phyloP scores from a whole-genome alignment of 2,797 vertebrate species.

The Schizopygopsis pylzovi region DNA sequence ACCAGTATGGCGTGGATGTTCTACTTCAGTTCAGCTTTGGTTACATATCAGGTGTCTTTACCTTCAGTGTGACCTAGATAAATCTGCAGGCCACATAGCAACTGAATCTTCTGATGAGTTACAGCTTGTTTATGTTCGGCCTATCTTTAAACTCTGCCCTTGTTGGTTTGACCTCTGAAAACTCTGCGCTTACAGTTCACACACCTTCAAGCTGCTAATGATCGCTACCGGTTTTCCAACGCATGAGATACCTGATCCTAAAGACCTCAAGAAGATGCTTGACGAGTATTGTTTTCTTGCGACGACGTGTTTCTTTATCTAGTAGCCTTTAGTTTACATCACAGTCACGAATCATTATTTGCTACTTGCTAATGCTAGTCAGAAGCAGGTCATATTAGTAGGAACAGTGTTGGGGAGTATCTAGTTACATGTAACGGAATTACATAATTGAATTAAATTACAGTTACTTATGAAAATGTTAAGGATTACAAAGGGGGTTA shows the following conservation, averaged over 20 bases:
- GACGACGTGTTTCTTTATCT: background rate
- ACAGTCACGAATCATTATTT: too few species aligned
- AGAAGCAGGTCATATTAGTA: too few species aligned
- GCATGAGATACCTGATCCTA: slow-evolving; percentile 48
- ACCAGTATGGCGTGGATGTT: background rate
- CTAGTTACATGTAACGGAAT: too few species aligned
- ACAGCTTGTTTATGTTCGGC: slow-evolving; percentile 20
- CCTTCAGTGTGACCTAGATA: slow-evolving; percentile 18
- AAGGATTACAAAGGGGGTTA: too few species aligned
- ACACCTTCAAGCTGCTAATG: slow-evolving; percentile 14
- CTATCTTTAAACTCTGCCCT: slow-evolving; percentile 45
- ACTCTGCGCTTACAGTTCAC: slow-evolving; percentile 14
- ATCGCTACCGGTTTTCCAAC: background rate
- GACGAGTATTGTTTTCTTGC: slow-evolving; percentile 1
- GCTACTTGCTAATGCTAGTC: too few species aligned
- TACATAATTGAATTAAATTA: too few species aligned
- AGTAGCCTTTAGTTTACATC: background rate
- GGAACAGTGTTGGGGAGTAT: too few species aligned
- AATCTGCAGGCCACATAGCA: slow-evolving; percentile 17
- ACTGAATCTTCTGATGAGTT: slow-evolving; percentile 25
- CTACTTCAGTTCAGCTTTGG: background rate
- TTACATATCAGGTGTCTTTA: slow-evolving; percentile 28
- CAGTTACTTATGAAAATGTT: too few species aligned
- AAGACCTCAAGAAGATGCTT: background rate
- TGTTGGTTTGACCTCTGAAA: slow-evolving; percentile 31